A percentile compares a stretch with the other conserved stretches of the same genome.
These are phyloP conservation scores for Diadegma fenestrale DNA, from an alignment of 2,888 invertebrate species.

Conservation along the genomic window DNA sequence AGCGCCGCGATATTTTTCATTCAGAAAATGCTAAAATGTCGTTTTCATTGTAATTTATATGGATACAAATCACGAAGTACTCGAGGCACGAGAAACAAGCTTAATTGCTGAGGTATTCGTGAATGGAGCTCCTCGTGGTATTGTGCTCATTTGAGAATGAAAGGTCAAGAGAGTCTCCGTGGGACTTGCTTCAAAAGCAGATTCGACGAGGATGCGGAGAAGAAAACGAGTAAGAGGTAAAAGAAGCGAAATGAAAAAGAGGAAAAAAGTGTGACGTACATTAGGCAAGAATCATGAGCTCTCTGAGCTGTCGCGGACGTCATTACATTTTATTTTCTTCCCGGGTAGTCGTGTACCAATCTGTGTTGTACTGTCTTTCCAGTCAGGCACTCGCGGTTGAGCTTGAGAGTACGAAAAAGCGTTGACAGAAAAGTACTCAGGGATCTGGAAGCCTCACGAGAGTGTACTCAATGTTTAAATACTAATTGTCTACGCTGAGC, in stretches of 20 bases:
- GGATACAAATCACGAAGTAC: constrained; percentile 25
- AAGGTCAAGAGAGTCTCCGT: constrained; percentile 3
- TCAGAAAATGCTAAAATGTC: not conserved
- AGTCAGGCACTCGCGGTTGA: constrained; percentile 26
- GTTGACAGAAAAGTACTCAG: constrained; percentile 51
- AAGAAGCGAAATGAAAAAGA: not conserved
- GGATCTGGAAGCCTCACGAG: constrained; percentile 29
- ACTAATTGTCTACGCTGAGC: constrained; percentile 68
- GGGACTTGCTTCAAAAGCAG: constrained; percentile 13
- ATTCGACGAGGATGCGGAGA: constrained; percentile 9
- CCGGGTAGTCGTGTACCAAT: not conserved
- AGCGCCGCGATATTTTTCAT: not conserved
- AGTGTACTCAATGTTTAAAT: constrained; percentile 63
- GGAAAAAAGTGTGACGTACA: not conserved
- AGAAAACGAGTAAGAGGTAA: constrained; percentile 6
- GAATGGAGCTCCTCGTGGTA: constrained; percentile 20
- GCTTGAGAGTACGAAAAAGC: constrained; percentile 18
- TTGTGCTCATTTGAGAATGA: constrained; percentile 6
- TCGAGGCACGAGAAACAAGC: not conserved
- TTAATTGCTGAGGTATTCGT: constrained; percentile 10
- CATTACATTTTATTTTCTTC: constrained; percentile 27
- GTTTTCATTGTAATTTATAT: not conserved
- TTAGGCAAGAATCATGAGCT: constrained; percentile 21
- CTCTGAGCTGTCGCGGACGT: constrained; percentile 16
- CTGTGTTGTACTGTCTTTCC: not conserved